Conservation (phyloP, 2,113 vertebrate species). For the Clarias macrocephalus region DNA sequence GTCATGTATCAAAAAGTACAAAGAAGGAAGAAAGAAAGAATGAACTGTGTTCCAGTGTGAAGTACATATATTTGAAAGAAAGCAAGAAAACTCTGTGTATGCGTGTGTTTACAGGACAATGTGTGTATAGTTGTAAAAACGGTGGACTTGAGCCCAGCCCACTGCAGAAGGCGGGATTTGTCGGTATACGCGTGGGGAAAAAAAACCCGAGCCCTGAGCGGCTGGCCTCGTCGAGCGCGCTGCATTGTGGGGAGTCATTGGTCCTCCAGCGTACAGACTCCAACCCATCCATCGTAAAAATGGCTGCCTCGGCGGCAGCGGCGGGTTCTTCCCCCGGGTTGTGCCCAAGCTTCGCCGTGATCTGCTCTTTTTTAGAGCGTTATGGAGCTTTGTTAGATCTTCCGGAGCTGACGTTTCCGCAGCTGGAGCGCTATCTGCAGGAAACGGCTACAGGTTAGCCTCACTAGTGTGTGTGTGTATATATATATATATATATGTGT, state of each 20-base stretch:
- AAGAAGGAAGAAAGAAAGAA: no score
- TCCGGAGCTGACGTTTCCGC: slow-evolving; percentile 88
- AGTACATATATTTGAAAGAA: neutral
- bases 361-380: slow-evolving; percentile 93
- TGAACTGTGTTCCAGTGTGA: no score
- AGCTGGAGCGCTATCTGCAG: slow-evolving; percentile 89
- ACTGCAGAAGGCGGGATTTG: slow-evolving; percentile 8
- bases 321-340: slow-evolving; percentile 78
- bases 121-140: neutral
- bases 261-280: slow-evolving; percentile 62
- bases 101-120: no score
- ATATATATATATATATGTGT: slow-evolving; percentile 7
- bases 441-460: slow-evolving; percentile 80
- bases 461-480: slow-evolving; percentile 47
- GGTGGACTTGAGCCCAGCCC: neutral
- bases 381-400: slow-evolving; percentile 87
- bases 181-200: slow-evolving; percentile 8
- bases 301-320: slow-evolving; percentile 81
- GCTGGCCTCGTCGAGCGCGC: slow-evolving; percentile 50
- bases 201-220: neutral
- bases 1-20: no score
- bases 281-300: slow-evolving; percentile 70
- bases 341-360: slow-evolving; percentile 91
- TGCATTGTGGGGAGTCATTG: slow-evolving; percentile 71
- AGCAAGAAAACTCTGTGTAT: neutral